These are phyloP conservation scores for Aurelia sp. DNA, from an alignment of 30 jellyfish, hydroid and myxozoan genomes.

Conservation along the genomic window DNA sequence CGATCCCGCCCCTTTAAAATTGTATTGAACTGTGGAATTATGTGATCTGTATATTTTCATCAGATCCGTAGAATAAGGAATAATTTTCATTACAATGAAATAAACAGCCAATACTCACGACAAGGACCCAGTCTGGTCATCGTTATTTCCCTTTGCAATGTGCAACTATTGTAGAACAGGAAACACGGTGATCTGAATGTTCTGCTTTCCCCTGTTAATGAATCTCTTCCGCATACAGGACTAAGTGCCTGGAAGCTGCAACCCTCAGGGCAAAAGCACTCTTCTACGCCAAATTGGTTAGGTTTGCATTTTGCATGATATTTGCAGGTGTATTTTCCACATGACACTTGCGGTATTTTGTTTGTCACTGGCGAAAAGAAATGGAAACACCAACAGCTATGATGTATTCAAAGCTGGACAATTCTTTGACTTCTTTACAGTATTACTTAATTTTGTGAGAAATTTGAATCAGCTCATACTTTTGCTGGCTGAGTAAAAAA, in stretches of 20 bases:
- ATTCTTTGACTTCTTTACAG: too few relatives aligned
- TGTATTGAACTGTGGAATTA: too few relatives aligned
- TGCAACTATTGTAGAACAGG: slow-evolving; percentile 18
- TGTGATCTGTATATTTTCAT: too few relatives aligned
- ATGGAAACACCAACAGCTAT: too few relatives aligned
- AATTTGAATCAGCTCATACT: not conserved
- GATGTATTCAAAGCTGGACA: too few relatives aligned
- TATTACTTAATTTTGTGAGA: not conserved
- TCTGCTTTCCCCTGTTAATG: not conserved
- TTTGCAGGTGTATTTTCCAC: slow-evolving; percentile 46
- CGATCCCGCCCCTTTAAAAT: too few relatives aligned
- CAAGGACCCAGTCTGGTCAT: slow-evolving; percentile 14
- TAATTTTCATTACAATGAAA: too few relatives aligned
- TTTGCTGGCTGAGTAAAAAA: too few relatives aligned
- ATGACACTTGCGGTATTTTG: not conserved
- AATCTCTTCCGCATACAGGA: slow-evolving; percentile 69
- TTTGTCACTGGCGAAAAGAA: too few relatives aligned
- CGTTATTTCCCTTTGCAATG: slow-evolving; percentile 16
- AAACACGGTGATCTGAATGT: slow-evolving; percentile 47
- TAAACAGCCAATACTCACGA: not conserved
- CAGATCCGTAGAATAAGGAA: too few relatives aligned
- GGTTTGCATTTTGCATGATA: slow-evolving; percentile 21
- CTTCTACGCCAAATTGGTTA: slow-evolving; percentile 1
- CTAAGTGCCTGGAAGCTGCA: slow-evolving; percentile 19
- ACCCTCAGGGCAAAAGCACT: slow-evolving; percentile 35